Evolutionary conservation across 2,113 vertebrate species (phyloP), one percentile per base, ranked within the genome.

Genomic region (Melanerpes aurifrons): DNA sequence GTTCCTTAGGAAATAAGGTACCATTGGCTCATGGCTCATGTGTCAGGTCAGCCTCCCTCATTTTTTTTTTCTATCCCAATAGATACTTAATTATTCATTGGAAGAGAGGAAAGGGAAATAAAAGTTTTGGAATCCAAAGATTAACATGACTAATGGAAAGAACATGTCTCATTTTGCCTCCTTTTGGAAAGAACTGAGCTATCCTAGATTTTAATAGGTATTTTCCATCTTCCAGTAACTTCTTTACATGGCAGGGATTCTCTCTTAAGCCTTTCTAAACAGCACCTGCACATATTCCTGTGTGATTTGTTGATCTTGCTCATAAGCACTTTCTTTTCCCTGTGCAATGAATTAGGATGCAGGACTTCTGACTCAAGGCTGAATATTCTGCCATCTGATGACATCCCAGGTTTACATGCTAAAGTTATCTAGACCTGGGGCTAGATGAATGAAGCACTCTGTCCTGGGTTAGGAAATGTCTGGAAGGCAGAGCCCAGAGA

Each of bases 91-190:
- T 87, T 91, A 92, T 92, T 96, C 63, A 79, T 69, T 82, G 56
- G 35, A 89, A 89, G 31, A 68, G 59, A 86, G 26, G 35, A 89
- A 93, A 89, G n/a, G 15, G 61, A 95, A 93, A 93, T 82, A 89
- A 82, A 87, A 85, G 48, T 70, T 95, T 85, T 89, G 32, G 57
- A 95, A 94, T 77, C 28, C 79, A 95, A 91, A 94, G 53, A 86
- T 63, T 87, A 85, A 86, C n/a, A 53, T 87, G 75, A 82, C 47
- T 89, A 86, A 91, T 67, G n/a, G 79, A 80, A 95, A 80, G 64
- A 88, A 48, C 3, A 20, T 73, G 71, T 48, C 22, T 72, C 54
- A 56, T 80, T 90, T 91, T 85, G 18, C 85, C 56, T 92, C 68
- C 77, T 84, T 32, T 31, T 12, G 8, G 73, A 91, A 91, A 74